Percentiles rank a stretch among this genome's conserved stretches.
phyloP scores from a whole-genome alignment of 2,888 invertebrate genomes.

The Spodoptera littoralis region DNA sequence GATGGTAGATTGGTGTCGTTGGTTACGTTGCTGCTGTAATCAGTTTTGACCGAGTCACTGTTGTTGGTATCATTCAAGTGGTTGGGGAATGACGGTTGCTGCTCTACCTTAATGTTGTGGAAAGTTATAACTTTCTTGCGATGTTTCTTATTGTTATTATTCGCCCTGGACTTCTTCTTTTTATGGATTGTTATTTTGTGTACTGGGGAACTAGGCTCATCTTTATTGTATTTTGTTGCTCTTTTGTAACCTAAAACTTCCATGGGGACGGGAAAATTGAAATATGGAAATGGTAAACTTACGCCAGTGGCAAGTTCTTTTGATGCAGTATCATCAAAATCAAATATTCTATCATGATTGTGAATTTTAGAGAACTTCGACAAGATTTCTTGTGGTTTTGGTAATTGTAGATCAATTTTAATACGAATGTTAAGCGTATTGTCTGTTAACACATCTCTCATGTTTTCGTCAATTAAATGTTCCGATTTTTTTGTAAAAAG shows the following conservation, averaged over 20 bases:
- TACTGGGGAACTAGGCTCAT: slow-evolving; percentile 61
- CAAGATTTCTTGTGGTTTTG: slow-evolving; percentile 67
- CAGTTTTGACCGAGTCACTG: slow-evolving; percentile 43
- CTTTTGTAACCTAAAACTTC: slow-evolving; percentile 71
- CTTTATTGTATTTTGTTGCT: slow-evolving; percentile 57
- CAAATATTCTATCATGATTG: slow-evolving; percentile 50
- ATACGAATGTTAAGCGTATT: slow-evolving; percentile 76
- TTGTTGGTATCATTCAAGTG: slow-evolving; percentile 58
- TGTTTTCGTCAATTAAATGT: slow-evolving; percentile 38
- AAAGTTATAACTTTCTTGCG: slow-evolving; percentile 76
- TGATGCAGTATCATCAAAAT: slow-evolving; percentile 61
- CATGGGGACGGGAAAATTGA: slow-evolving; percentile 74
- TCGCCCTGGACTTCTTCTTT: slow-evolving; percentile 76
- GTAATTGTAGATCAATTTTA: slow-evolving; percentile 80
- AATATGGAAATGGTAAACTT: slow-evolving; percentile 72
- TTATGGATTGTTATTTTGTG: slow-evolving; percentile 80
- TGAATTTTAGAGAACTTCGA: slow-evolving; percentile 58
- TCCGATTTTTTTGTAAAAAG: slow-evolving; percentile 46
- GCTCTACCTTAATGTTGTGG: slow-evolving; percentile 73
- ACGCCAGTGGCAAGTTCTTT: slow-evolving; percentile 67
- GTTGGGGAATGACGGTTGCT: slow-evolving; percentile 59
- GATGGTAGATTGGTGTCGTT: slow-evolving; percentile 42
- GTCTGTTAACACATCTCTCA: slow-evolving; percentile 55
- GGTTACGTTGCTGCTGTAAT: slow-evolving; percentile 43
- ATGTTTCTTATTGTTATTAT: slow-evolving; percentile 75